Evolutionary conservation across 2,888 invertebrate genomes (phyloP), one percentile per base, ranked within the genome.

Genomic region (Horisme vitalbata): DNA sequence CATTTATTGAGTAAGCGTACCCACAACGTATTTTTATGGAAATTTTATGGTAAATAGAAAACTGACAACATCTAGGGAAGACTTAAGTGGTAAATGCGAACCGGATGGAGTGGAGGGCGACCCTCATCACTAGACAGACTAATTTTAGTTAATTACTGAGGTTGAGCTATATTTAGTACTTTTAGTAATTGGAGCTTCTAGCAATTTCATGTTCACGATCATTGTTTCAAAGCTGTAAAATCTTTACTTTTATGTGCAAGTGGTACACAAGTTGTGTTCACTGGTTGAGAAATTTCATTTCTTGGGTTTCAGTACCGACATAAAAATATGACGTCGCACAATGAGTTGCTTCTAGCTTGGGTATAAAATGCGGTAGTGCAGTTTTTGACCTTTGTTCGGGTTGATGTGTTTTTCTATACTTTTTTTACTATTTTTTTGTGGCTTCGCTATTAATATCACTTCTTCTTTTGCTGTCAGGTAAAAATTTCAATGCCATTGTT

Each of bases 401-500:
- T 38, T 11, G 12, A 18, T 33, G 21, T 33, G 11, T 20, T 41
- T 27, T 21, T 27, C 21, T 24, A 36, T 32, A 21, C 11, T 36
- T 43, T n/a, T n/a, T n/a, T n/a, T n/a, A n/a, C n/a, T n/a, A n/a
- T n/a, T n/a, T n/a, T n/a, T n/a, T n/a, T n/a, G n/a, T n/a, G n/a
- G n/a, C n/a, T n/a, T n/a, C n/a, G n/a, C n/a, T n/a, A n/a, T n/a
- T n/a, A n/a, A n/a, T n/a, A n/a, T n/a, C n/a, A n/a, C n/a, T n/a
- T n/a, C 12, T 26, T 11, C 18, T 43, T 41, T 41, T 45, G 45
- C 43, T 20, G 18, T 23, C 30, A 31, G 45, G 41, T 41, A 48
- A 46, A 39, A 48, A 36, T 51, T 45, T 36, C 51, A 52, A 36
- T 52, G 32, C 37, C 46, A 52, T 55, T 50, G 52, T 52, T 52